Percentiles rank a stretch among this genome's conserved stretches.
phyloP scores from a whole-genome alignment of 2,888 invertebrate genomes.

The Hirtodrosophila histrioides region DNA sequence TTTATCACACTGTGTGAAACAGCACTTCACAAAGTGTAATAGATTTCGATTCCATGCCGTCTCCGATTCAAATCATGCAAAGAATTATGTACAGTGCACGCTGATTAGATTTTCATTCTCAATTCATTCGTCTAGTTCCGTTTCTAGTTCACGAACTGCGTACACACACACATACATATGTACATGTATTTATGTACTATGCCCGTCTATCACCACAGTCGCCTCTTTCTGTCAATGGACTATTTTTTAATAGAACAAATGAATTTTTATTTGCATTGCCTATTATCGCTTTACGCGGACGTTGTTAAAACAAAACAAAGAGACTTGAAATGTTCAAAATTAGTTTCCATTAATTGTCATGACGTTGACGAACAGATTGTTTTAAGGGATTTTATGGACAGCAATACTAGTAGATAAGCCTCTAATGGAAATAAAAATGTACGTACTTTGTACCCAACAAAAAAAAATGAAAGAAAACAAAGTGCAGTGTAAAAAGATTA shows the following conservation, averaged over 20 bases:
- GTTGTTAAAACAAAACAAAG: constrained; percentile 19
- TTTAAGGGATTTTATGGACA: too few relatives aligned
- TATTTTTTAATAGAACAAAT: constrained; percentile 19
- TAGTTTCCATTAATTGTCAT: constrained; percentile 33
- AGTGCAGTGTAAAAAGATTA: constrained; percentile 1
- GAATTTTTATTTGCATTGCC: constrained; percentile 33
- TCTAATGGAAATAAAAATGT: background rate
- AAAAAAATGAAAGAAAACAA: background rate
- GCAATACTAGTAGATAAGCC: constrained; percentile 18
- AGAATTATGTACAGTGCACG: constrained; percentile 23
- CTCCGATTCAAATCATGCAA: constrained; percentile 21
- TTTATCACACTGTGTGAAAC: background rate
- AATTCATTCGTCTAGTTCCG: constrained; percentile 22
- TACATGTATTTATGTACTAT: constrained; percentile 1
- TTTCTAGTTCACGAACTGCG: constrained; percentile 22
- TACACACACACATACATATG: background rate
- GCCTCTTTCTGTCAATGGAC: constrained; percentile 56
- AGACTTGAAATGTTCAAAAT: constrained; percentile 18
- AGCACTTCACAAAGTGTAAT: constrained; percentile 1
- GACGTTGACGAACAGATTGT: too few relatives aligned
- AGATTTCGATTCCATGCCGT: background rate
- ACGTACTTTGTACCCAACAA: constrained; percentile 28
- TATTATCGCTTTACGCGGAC: constrained; percentile 37
- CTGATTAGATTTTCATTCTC: constrained; percentile 4
- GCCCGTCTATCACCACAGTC: constrained; percentile 27